phyloP scores from a whole-genome alignment of 2,113 vertebrate species.

The Crotalus tigris region DNA sequence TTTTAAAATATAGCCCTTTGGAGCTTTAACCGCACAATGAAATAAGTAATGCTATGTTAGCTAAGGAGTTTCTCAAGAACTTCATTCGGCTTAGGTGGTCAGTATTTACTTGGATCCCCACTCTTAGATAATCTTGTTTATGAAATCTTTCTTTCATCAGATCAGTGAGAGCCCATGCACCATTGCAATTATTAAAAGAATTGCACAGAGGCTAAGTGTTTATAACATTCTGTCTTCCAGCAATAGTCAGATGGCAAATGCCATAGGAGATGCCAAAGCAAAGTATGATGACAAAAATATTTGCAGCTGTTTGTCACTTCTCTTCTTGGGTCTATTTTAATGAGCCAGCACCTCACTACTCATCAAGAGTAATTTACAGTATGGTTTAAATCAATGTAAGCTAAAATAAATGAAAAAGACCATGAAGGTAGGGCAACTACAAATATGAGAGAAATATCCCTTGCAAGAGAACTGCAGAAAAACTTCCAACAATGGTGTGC shows the following conservation, averaged over 20 bases:
- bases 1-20: neutral
- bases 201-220: neutral
- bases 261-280: neutral
- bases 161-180: neutral
- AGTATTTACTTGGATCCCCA: neutral
- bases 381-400: neutral
- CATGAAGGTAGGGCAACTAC: neutral
- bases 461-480: neutral
- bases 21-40: fast-evolving
- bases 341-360: neutral
- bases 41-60: neutral
- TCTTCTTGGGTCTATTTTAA: neutral
- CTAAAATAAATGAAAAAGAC: neutral
- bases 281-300: neutral
- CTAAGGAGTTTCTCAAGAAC: neutral
- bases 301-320: neutral
- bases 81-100: neutral
- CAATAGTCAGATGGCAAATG: neutral
- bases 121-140: neutral
- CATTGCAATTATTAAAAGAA: neutral
- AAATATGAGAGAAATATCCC: neutral
- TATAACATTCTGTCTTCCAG: neutral
- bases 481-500: neutral
- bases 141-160: neutral
- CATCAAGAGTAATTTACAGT: neutral